Conservation (phyloP, 2,797 vertebrate species). For the Sternarchorhynchus goeldii region DNA sequence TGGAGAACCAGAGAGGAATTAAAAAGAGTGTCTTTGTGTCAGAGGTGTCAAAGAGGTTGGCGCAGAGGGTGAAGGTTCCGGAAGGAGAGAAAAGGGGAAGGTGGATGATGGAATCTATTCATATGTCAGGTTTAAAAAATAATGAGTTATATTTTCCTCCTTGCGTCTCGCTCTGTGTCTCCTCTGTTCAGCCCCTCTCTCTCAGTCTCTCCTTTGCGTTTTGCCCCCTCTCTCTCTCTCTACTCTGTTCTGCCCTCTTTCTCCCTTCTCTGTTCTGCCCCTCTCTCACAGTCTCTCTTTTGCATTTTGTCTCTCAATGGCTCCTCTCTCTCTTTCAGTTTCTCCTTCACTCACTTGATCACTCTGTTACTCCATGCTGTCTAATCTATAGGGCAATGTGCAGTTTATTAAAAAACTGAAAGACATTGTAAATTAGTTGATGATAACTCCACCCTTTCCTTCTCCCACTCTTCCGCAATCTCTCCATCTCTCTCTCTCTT, state of each 20-base stretch:
- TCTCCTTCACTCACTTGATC: conserved; percentile 21
- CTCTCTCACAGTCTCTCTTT: background rate
- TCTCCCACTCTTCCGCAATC: conserved; percentile 42
- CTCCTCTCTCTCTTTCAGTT: background rate
- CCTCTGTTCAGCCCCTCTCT: too few relatives aligned
- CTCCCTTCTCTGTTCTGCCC: conserved; percentile 43
- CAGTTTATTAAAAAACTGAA: conserved; percentile 80
- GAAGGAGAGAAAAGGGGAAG: conserved; percentile 34
- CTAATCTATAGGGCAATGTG: conserved; percentile 71
- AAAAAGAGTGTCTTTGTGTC: conserved; percentile 43
- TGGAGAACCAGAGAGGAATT: conserved; percentile 41
- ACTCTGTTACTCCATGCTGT: conserved; percentile 65
- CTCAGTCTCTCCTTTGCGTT: background rate
- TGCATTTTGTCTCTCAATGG: background rate
- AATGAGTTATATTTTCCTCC: conserved; percentile 66
- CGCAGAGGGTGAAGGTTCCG: conserved; percentile 26
- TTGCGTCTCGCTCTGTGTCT: background rate
- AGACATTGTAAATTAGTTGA: conserved; percentile 76
- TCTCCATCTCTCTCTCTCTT: background rate
- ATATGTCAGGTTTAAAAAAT: conserved; percentile 52
- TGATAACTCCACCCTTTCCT: conserved; percentile 65
- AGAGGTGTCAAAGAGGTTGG: conserved; percentile 49
- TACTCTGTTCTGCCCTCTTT: conserved; percentile 40
- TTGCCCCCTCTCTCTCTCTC: background rate
- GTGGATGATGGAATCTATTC: conserved; percentile 56